These are phyloP conservation scores for Notarius quadriscutis DNA, from an alignment of 2,113 vertebrate species.

Conservation along the genomic window DNA sequence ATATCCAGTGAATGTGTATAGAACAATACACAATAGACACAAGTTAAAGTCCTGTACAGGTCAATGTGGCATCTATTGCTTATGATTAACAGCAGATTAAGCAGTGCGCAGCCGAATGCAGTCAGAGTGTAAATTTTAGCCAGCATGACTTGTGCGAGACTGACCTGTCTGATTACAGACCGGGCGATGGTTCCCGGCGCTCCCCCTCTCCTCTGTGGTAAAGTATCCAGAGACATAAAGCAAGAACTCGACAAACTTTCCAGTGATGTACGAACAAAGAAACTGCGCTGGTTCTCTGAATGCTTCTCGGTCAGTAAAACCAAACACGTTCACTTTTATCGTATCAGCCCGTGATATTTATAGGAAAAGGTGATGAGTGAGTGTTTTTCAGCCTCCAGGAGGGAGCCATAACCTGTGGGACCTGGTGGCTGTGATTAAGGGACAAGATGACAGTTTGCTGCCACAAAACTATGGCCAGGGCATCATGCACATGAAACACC, in stretches of 20 bases:
- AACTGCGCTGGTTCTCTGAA: slow-evolving; percentile 92
- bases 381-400: slow-evolving; percentile 81
- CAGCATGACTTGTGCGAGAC: not conserved
- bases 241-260: slow-evolving; percentile 89
- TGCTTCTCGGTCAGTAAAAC: slow-evolving; percentile 86
- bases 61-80: no score
- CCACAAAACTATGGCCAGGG: slow-evolving; percentile 90
- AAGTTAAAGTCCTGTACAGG: no score
- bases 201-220: slow-evolving; percentile 89
- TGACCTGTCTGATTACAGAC: slow-evolving; percentile 69
- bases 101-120: no score
- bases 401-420: slow-evolving; percentile 96
- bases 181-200: slow-evolving; percentile 80
- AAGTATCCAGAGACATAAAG: slow-evolving; percentile 89
- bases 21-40: no score
- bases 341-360: not conserved
- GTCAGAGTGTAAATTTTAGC: no score
- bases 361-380: not conserved
- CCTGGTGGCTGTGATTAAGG: slow-evolving; percentile 87
- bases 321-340: not conserved
- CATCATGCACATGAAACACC: slow-evolving; percentile 95
- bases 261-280: slow-evolving; percentile 76
- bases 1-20: no score
- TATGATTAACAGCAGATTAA: no score
- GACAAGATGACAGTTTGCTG: slow-evolving; percentile 92